Percentiles rank a stretch among this genome's conserved stretches.
These are phyloP conservation scores for Myiotriccus ornatus DNA, from an alignment of 2,797 vertebrate species.

Conservation along the genomic window DNA sequence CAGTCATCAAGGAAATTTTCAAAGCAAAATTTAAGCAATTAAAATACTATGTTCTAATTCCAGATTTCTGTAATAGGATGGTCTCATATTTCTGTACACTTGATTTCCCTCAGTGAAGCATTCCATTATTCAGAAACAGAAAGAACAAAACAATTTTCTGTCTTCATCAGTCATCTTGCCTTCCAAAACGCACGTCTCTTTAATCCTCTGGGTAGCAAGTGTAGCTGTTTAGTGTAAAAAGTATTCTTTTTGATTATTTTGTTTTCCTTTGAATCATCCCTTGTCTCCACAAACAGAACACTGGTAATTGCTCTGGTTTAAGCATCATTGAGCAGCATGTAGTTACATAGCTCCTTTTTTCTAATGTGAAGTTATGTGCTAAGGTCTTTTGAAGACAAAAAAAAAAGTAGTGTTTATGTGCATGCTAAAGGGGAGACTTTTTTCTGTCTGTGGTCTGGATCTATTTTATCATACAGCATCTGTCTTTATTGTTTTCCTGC, in stretches of 20 bases:
- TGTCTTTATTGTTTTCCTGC: not conserved
- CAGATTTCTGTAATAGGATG: not conserved
- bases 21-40: not conserved
- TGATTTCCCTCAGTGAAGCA: not conserved
- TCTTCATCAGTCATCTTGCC: not conserved
- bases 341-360: not conserved
- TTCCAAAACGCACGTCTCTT: not conserved
- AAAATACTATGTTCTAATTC: not conserved
- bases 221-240: not conserved
- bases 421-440: not conserved
- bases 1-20: not conserved
- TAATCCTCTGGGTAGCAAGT: not conserved
- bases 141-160: not conserved
- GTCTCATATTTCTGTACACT: not conserved
- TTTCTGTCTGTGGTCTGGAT: not conserved
- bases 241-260: not conserved
- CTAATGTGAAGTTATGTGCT: not conserved
- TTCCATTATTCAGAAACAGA: not conserved
- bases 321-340: not conserved
- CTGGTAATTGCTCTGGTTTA: not conserved
- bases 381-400: not conserved
- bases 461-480: not conserved
- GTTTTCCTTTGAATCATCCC: not conserved
- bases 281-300: not conserved
- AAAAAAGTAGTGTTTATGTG: not conserved